A percentile compares a stretch with the other conserved stretches of the same genome.
Conservation (phyloP, 2,888 invertebrate genomes). For the Cosmia pyralina region DNA sequence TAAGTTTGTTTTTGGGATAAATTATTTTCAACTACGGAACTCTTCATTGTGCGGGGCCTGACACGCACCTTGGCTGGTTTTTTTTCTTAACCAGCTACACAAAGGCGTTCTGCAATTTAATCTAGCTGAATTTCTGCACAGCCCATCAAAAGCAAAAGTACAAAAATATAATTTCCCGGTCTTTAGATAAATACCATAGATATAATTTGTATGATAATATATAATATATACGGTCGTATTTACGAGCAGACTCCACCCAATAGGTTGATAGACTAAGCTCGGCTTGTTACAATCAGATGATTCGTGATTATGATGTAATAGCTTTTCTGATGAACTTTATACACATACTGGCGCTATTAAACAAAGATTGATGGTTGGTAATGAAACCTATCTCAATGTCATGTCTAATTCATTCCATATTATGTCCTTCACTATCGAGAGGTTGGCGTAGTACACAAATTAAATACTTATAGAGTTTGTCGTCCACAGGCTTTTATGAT, state of each 20-base stretch:
- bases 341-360: slow-evolving; percentile 4
- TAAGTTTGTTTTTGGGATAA: no score
- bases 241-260: background rate
- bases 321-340: slow-evolving; percentile 32
- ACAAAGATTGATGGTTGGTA: slow-evolving; percentile 10
- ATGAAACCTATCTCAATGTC: background rate
- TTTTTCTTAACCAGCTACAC: no score
- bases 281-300: slow-evolving; percentile 27
- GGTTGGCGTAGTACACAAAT: background rate
- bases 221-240: background rate
- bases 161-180: background rate
- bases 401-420: background rate
- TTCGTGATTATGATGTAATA: slow-evolving; percentile 45
- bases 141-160: background rate
- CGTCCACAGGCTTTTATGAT: slow-evolving; percentile 1
- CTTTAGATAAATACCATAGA: no score
- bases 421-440: background rate
- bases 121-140: background rate
- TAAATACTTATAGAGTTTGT: slow-evolving; percentile 3
- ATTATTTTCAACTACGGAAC: no score
- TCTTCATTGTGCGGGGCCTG: no score
- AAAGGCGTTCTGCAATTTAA: background rate
- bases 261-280: background rate
- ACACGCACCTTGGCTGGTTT: no score
- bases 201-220: no score